A percentile compares a stretch with the other conserved stretches of the same genome.
Evolutionary conservation across 2,113 vertebrate genomes (phyloP).

Genomic region (Conger conger): DNA sequence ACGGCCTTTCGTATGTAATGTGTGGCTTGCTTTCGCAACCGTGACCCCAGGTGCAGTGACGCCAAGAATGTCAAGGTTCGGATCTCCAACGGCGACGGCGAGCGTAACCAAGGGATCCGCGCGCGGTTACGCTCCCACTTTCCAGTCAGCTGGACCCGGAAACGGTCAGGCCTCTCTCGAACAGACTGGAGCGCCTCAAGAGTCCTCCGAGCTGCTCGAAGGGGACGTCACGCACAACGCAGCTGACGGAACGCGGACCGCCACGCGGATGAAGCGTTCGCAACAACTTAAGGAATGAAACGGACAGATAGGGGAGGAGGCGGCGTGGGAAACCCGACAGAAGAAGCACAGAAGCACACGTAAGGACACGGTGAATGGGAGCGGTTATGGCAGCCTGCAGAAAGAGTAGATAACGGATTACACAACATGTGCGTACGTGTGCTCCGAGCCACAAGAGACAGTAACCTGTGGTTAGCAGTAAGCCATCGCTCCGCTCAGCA

Average conservation of each 20-base stretch:
- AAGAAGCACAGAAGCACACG: conserved; percentile 41
- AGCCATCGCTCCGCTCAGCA: conserved; percentile 86
- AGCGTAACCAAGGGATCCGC: background rate
- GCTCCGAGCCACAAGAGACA: conserved; percentile 71
- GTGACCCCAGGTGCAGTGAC: background rate
- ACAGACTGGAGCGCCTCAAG: background rate
- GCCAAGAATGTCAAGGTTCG: background rate
- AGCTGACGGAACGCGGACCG: background rate
- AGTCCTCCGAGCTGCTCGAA: background rate
- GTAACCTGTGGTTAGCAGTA: conserved; percentile 87
- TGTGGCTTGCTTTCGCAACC: background rate
- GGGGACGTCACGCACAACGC: background rate
- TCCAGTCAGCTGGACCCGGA: background rate
- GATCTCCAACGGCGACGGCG: background rate
- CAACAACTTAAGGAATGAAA: background rate
- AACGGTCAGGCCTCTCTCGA: background rate
- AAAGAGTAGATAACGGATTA: too few species aligned
- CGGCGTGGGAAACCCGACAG: background rate
- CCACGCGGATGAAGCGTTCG: background rate
- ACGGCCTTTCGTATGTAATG: background rate
- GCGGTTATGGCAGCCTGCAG: too few species aligned
- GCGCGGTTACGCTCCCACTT: background rate
- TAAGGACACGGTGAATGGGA: conserved; percentile 31
- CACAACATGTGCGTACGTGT: too few species aligned
- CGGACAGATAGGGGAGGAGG: background rate